A percentile compares a stretch with the other conserved stretches of the same genome.
Conservation (phyloP, 64 coral and sea anemone genomes). For the Montipora foliosa region DNA sequence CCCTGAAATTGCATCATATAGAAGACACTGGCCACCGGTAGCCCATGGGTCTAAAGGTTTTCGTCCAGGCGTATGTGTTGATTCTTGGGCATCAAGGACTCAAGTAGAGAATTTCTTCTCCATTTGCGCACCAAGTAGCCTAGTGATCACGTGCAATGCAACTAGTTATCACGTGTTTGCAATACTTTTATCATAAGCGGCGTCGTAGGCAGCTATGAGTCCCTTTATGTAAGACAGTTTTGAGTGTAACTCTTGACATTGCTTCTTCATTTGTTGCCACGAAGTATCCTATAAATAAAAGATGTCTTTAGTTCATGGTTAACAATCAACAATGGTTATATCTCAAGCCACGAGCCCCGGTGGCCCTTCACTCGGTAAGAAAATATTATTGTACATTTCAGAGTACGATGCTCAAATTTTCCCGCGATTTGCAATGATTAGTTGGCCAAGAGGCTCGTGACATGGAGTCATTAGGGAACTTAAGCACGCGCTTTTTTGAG, state of each 20-base stretch:
- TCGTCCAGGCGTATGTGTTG: background rate
- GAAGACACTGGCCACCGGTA: background rate
- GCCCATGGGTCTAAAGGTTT: background rate
- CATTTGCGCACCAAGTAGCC: background rate
- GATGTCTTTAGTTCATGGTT: background rate
- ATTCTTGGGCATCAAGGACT: background rate
- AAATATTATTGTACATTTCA: too few relatives aligned
- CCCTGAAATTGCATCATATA: background rate
- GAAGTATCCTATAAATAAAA: slow-evolving; percentile 30
- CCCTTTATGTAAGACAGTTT: slow-evolving; percentile 75
- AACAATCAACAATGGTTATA: background rate
- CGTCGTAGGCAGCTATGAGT: slow-evolving; percentile 58
- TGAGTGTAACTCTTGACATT: slow-evolving; percentile 25
- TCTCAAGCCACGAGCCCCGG: too few relatives aligned
- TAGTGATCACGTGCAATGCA: background rate
- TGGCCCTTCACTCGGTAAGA: too few relatives aligned
- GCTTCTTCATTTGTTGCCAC: slow-evolving; percentile 54
- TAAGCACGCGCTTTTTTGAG: too few relatives aligned
- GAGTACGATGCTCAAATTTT: too few relatives aligned
- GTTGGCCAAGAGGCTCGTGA: too few relatives aligned
- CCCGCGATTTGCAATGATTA: too few relatives aligned
- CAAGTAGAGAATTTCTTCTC: background rate
- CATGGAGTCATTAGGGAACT: too few relatives aligned
- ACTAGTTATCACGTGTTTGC: slow-evolving; percentile 22
- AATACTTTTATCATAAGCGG: slow-evolving; percentile 43